These are phyloP conservation scores for Liparis tanakae DNA, from an alignment of 2,797 vertebrate genomes.

Conservation along the genomic window DNA sequence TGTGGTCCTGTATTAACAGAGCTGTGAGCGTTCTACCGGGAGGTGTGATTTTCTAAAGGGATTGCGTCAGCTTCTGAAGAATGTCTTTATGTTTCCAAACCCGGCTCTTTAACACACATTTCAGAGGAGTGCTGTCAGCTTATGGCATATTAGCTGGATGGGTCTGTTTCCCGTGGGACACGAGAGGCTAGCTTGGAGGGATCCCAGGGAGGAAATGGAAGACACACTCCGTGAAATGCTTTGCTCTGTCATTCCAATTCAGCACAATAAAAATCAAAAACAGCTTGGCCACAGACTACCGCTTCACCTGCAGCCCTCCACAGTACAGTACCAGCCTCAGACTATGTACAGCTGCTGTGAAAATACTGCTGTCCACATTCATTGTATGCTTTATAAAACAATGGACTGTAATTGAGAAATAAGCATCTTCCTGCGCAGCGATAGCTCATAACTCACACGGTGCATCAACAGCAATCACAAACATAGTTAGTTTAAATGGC, in stretches of 20 bases:
- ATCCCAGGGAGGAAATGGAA: slow-evolving; percentile 78
- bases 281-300: slow-evolving; percentile 60
- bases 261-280: slow-evolving; percentile 76
- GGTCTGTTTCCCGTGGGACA: slow-evolving; percentile 77
- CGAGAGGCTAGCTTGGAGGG: slow-evolving; percentile 76
- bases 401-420: slow-evolving; percentile 47
- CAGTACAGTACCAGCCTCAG: slow-evolving; percentile 49
- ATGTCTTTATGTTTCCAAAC: slow-evolving; percentile 80
- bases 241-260: slow-evolving; percentile 82
- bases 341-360: slow-evolving; percentile 46
- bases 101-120: slow-evolving; percentile 79
- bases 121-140: slow-evolving; percentile 78
- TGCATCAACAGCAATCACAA: slow-evolving; percentile 17
- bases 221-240: slow-evolving; percentile 77
- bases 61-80: slow-evolving; percentile 74
- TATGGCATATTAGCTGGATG: slow-evolving; percentile 81
- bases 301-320: slow-evolving; percentile 64
- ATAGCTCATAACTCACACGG: slow-evolving; percentile 22
- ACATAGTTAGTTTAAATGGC: slow-evolving; percentile 5
- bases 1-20: slow-evolving; percentile 48
- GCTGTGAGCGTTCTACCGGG: slow-evolving; percentile 51
- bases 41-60: slow-evolving; percentile 67
- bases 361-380: slow-evolving; percentile 49
- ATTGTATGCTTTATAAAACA: slow-evolving; percentile 50
- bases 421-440: slow-evolving; percentile 35